Evolutionary conservation across 2,113 vertebrate species (phyloP).

Genomic region (Labeo catla): DNA sequence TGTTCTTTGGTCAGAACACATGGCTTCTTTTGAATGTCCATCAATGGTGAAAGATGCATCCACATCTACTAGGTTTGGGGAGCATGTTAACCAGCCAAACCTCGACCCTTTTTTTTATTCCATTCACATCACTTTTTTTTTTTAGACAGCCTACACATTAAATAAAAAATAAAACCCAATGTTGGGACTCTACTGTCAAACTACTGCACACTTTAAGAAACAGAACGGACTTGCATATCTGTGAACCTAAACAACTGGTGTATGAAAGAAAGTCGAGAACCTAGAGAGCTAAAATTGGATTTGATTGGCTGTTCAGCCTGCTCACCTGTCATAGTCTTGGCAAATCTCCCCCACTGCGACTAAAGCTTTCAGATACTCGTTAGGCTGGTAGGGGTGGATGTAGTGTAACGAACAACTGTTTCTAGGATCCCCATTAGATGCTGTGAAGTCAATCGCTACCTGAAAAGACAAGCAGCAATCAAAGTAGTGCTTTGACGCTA

Average conservation of each 20-base stretch:
- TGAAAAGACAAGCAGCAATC: conserved; percentile 70
- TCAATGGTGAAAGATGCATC: background rate
- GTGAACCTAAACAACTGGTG: background rate
- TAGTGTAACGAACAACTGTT: conserved; percentile 99
- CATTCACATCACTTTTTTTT: background rate
- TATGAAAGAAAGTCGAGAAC: background rate
- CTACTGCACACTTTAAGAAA: background rate
- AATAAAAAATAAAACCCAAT: background rate
- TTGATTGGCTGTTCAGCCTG: conserved; percentile 19
- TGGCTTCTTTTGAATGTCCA: background rate
- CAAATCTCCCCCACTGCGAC: conserved; percentile 98
- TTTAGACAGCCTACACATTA: background rate
- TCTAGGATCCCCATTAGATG: conserved; percentile 92
- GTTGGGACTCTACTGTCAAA: background rate
- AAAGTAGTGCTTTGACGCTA: conserved; percentile 23
- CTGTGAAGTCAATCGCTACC: conserved; percentile 98
- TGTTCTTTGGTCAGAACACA: background rate
- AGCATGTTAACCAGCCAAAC: background rate
- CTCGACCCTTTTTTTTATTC: background rate
- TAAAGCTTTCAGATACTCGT: conserved; percentile 97
- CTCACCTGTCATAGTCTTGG: conserved; percentile 98
- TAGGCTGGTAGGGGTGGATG: conserved; percentile 96
- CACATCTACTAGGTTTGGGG: background rate
- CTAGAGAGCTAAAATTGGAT: background rate
- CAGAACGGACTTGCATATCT: background rate